Evolutionary conservation across 2,888 invertebrate species (phyloP), one percentile per base, ranked within the genome.

Genomic region (Crematogaster levior): DNA sequence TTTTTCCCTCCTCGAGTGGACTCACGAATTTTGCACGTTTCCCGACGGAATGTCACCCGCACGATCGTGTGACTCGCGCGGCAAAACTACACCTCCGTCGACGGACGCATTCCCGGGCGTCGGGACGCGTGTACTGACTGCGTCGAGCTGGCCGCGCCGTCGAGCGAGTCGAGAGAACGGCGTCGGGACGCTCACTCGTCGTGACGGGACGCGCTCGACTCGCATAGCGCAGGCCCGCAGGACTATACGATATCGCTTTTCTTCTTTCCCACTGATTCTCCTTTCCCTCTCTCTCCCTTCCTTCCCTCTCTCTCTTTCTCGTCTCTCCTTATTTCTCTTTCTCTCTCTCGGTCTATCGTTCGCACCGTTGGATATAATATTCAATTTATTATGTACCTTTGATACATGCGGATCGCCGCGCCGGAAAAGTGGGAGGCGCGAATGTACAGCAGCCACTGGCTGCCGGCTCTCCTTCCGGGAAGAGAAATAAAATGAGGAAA

Each of bases 61-160:
- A 43, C 77, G 63, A 68, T 82, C 40, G 24, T 12, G n/a, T 43
- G 12, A 27, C 10, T 43, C 46, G 80, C 85, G 80, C 63, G 74
- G 51, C 61, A 43, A 24, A 83, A 84, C 61, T 82, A 82, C 27
- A 75, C 34, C 65, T 74, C 74, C 83, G 81, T 34, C 63, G 65
- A 51, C 82, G 82, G 92, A 92, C 92, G 92, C 93, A 92, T 93
- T 91, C 93, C 93, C 93, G 93, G 93, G 92, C 93, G 93, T 91
- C 91, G 92, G 91, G 91, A 91, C 93, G 93, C 93, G 93, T 92
- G 93, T 93, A 93, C 93, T 93, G 92, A 92, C 88, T 91, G 91
- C 84, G 90, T 89, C 90, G 91, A 90, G 91, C 90, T 90, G 66
- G 56, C 85, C 91, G 90, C 86, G 85, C 84, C 87, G 90, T 87